These are phyloP conservation scores for Entomobrya proxima DNA, from an alignment of 2,888 invertebrate genomes.

Conservation along the genomic window DNA sequence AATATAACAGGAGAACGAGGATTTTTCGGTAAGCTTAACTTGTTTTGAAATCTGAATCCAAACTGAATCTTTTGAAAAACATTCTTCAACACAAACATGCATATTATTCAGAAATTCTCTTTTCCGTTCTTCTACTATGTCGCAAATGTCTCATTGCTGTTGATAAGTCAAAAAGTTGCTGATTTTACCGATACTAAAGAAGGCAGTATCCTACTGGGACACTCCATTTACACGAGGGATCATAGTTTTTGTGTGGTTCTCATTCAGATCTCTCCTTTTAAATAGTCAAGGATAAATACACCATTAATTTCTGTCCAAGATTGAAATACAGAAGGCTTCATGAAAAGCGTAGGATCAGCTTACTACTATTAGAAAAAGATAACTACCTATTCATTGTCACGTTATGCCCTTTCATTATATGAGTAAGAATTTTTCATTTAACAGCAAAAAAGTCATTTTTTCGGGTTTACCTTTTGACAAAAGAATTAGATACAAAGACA, in stretches of 20 bases:
- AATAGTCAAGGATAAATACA: constrained; percentile 56
- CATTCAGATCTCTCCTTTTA: not conserved
- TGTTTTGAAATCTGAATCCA: constrained; percentile 50
- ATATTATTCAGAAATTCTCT: not conserved
- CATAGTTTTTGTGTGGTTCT: not conserved
- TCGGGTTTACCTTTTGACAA: too few species aligned
- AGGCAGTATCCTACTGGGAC: not conserved
- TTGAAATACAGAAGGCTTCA: not conserved
- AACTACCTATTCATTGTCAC: not conserved
- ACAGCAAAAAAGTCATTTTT: not conserved
- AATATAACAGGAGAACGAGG: not conserved
- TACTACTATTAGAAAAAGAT: not conserved
- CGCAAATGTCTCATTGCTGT: constrained; percentile 13
- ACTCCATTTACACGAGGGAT: not conserved
- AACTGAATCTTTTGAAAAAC: constrained; percentile 18
- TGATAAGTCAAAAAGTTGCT: not conserved
- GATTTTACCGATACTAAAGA: not conserved
- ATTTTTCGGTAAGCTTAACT: constrained; percentile 41
- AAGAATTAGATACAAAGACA: too few species aligned
- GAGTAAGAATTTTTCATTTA: too few species aligned
- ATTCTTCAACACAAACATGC: not conserved
- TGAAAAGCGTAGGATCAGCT: not conserved
- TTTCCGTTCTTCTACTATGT: not conserved
- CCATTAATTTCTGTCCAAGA: constrained; percentile 61
- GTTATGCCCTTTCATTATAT: not conserved